These are phyloP conservation scores for Callyntrura sp. DNA, from an alignment of 2,888 invertebrate species.

Conservation along the genomic window DNA sequence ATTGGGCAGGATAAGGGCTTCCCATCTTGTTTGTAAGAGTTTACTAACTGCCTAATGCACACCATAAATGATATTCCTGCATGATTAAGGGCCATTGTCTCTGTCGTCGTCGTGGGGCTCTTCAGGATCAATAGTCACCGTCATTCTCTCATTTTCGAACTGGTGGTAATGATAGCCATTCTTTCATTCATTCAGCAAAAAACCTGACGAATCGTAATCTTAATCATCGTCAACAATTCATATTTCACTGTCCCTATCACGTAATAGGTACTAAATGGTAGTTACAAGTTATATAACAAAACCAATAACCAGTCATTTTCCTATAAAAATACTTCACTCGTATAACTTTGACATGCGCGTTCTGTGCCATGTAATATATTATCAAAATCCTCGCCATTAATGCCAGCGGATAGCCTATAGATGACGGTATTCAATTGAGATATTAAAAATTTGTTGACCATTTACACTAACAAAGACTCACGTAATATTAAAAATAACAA, in stretches of 20 bases:
- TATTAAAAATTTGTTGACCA: constrained; percentile 9
- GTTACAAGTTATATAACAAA: no score
- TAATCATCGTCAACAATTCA: constrained; percentile 27
- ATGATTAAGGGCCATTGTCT: constrained; percentile 75
- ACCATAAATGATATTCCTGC: constrained; percentile 1
- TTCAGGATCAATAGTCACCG: constrained; percentile 61
- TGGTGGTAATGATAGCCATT: constrained; percentile 20
- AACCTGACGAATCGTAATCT: constrained; percentile 31
- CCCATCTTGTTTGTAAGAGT: background rate
- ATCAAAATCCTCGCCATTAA: background rate
- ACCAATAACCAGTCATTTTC: no score
- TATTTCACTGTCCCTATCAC: constrained; percentile 27
- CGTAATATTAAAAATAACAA: constrained; percentile 31
- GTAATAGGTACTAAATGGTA: no score
- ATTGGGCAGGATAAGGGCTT: constrained; percentile 5
- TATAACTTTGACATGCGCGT: no score
- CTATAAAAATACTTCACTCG: no score
- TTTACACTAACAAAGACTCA: background rate
- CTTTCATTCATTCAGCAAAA: constrained; percentile 11
- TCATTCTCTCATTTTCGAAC: no score
- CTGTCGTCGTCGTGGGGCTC: constrained; percentile 71
- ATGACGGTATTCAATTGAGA: constrained; percentile 43
- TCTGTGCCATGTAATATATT: background rate
- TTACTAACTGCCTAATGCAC: background rate
- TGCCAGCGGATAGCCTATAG: background rate